Base-by-base conservation (phyloP, 2,888 invertebrate species). In the Agrochola lychnidis region DNA sequence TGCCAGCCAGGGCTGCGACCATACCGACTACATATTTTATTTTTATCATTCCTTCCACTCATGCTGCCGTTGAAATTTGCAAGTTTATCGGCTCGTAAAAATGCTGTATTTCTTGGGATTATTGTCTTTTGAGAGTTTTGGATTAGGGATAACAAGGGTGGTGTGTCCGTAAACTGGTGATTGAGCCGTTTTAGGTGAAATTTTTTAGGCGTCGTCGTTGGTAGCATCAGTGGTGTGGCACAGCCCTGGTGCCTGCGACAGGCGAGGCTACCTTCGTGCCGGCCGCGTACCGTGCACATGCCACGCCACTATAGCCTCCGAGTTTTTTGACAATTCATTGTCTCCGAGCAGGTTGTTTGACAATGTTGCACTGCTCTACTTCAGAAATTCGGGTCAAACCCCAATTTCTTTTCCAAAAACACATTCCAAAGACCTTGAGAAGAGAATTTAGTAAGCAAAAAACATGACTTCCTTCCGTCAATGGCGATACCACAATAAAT, bases 1-100 rank as follows among this genome's bases (percentile, higher is more conserved):
- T 95, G 94, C 94, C 94, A 92, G 83, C 86, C 91, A 92, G 91
- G 90, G 93, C 89, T 92, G 83, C 82, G 80, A 82, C 87, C 85
- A 84, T 84, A 82, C 85, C 73, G 70, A 78, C 83, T 71, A 76
- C 76, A 76, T 84, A 88, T 81, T 88, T 86, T 87, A 88, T 88
- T 87, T 88, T 86, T 84, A 87, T 81, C 84, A 81, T 78, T 84
- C 84, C 87, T 79, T 75, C 80, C 79, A 81, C 81, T 70, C 80
- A 67, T 62, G 70, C 79, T 80, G 84, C 70, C 70, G 80, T 74
- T 76, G 51, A 77, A 80, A 85, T 86, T 86, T 85, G 87, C 88
- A 84, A 87, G 78, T 88, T 88, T 83, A 86, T 78, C 76, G 79
- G 42, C 57, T 76, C 81, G 84, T 83, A 84, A 88, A 82, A 74